phyloP scores from a whole-genome alignment of 2,113 vertebrate genomes.

The Oceanodroma tethys region DNA sequence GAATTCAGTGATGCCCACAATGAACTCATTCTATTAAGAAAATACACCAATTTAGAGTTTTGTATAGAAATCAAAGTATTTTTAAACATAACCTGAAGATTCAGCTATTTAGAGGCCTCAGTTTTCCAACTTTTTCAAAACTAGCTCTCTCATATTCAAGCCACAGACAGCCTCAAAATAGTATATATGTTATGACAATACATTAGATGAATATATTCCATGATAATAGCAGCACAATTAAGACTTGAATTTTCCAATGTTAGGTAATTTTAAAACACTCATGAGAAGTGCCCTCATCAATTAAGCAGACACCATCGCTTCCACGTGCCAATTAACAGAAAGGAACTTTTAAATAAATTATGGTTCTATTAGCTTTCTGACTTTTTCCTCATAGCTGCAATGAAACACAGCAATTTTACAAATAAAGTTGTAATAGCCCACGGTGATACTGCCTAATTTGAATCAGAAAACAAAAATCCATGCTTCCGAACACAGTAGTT shows the following conservation, averaged over 20 bases:
- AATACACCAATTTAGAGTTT: neutral
- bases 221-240: neutral
- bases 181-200: neutral
- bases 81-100: neutral
- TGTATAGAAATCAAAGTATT: neutral
- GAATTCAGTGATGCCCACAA: neutral
- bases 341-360: neutral
- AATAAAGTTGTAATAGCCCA: neutral
- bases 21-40: neutral
- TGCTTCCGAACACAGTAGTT: neutral
- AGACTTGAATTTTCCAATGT: neutral
- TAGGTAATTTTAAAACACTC: neutral
- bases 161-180: neutral
- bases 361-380: neutral
- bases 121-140: neutral
- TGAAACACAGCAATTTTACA: neutral
- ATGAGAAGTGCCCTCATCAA: neutral
- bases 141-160: neutral
- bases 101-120: neutral
- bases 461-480: neutral
- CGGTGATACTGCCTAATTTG: fast-evolving
- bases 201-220: neutral
- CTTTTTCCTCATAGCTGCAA: neutral
- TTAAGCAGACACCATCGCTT: neutral
- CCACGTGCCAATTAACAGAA: neutral